Conservation (phyloP, 2,113 vertebrate genomes). For the Oryzias woworae region DNA sequence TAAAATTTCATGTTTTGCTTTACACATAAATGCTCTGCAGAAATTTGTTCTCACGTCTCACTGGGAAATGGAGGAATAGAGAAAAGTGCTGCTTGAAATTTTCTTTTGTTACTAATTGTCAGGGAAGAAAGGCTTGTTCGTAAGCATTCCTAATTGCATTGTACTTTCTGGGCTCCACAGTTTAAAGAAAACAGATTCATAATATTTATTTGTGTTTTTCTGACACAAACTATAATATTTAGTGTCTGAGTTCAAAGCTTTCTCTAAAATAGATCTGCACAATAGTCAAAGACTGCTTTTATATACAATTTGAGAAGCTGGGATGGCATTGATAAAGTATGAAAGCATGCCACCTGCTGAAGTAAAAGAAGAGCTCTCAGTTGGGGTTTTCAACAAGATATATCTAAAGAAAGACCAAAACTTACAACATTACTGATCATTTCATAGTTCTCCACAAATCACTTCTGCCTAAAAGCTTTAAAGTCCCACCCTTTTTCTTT, state of each 20-base stretch:
- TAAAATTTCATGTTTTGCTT: too few relatives aligned
- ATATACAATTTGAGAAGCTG: conserved; percentile 65
- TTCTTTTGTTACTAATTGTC: neutral
- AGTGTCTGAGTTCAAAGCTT: conserved; percentile 1
- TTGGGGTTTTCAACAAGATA: conserved; percentile 19
- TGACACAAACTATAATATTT: neutral
- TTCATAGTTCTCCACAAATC: conserved; percentile 23
- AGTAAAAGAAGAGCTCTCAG: conserved; percentile 35
- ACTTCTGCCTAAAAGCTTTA: neutral
- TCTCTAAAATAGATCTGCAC: conserved; percentile 14
- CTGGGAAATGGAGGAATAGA: too few relatives aligned
- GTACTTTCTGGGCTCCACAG: too few relatives aligned
- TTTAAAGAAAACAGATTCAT: conserved; percentile 1
- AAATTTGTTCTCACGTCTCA: too few relatives aligned
- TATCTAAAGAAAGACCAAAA: conserved; percentile 14
- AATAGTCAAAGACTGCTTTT: conserved; percentile 32
- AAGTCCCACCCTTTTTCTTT: too few relatives aligned
- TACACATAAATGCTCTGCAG: too few relatives aligned
- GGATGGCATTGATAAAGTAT: conserved; percentile 59
- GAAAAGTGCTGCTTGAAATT: too few relatives aligned
- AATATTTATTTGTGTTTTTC: neutral
- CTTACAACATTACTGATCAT: conserved; percentile 12
- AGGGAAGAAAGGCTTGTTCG: neutral
- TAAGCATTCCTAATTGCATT: neutral
- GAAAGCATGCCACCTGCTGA: conserved; percentile 43